Evolutionary conservation across 2,797 vertebrate species (phyloP).

Genomic region (Smutsia temminckii): DNA sequence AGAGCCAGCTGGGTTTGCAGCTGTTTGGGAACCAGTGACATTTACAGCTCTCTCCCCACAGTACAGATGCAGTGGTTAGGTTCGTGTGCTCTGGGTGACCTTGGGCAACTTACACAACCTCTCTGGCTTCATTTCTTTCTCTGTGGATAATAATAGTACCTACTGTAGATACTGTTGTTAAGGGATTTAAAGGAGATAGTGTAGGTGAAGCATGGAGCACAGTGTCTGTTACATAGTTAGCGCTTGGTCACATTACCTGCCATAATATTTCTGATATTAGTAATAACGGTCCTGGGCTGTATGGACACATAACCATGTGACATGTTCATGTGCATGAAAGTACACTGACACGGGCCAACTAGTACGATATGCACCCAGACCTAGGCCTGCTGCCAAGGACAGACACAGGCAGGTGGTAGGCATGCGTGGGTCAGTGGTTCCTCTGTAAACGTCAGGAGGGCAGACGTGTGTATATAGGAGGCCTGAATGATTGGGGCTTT

Average conservation of each 20-base stretch:
- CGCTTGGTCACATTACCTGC: background rate
- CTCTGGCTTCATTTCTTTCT: slow-evolving; percentile 1
- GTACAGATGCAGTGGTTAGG: background rate
- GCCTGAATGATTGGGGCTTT: background rate
- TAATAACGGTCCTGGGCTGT: background rate
- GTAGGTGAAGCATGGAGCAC: background rate
- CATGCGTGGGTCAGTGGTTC: no score
- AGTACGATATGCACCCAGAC: accelerated
- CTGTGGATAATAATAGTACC: background rate
- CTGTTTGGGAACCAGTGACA: slow-evolving; percentile 16
- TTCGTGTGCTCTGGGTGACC: background rate
- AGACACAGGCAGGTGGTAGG: background rate
- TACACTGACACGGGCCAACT: accelerated
- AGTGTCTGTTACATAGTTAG: no score
- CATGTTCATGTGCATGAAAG: background rate
- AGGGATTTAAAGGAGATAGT: background rate
- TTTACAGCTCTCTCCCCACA: background rate
- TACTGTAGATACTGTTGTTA: background rate
- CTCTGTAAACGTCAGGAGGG: background rate
- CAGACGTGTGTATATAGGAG: background rate
- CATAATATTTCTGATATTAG: background rate
- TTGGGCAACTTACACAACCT: background rate
- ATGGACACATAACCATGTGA: background rate
- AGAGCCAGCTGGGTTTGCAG: background rate
- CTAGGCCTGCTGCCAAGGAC: background rate